A percentile compares a stretch with the other conserved stretches of the same genome.
These are phyloP conservation scores for Pachydiplax longipennis DNA, from an alignment of 2,888 invertebrate species.

Conservation along the genomic window DNA sequence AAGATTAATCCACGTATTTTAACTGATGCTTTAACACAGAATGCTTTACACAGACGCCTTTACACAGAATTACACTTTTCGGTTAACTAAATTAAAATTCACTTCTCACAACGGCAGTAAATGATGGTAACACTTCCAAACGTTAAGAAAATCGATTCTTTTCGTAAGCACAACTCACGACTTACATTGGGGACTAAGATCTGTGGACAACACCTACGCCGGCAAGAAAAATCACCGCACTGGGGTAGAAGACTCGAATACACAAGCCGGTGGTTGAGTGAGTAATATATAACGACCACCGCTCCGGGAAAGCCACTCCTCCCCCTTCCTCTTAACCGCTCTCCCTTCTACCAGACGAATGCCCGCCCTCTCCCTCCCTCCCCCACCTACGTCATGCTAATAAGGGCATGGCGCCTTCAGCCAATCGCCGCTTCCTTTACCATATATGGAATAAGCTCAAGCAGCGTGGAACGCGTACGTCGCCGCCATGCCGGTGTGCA, in stretches of 20 bases:
- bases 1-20: not conserved
- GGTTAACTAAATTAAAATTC: not conserved
- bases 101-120: not conserved
- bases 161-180: not conserved
- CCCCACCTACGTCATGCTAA: constrained; percentile 60
- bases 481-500: constrained; percentile 35
- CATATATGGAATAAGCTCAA: constrained; percentile 73
- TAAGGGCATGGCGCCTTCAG: constrained; percentile 53
- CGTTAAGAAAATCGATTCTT: not conserved
- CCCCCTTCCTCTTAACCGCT: constrained; percentile 62
- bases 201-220: constrained; percentile 33
- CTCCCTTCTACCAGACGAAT: constrained; percentile 30
- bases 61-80: too few species aligned
- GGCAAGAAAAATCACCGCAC: constrained; percentile 25
- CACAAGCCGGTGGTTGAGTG: constrained; percentile 47
- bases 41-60: not conserved
- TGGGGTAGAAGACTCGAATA: not conserved
- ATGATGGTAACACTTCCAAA: not conserved
- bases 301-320: constrained; percentile 53
- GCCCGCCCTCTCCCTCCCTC: constrained; percentile 61
- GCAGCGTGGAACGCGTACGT: constrained; percentile 45
- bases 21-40: not conserved
- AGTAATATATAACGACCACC: constrained; percentile 49
- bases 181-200: not conserved
- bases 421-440: constrained; percentile 78